Percentiles rank a stretch among this genome's conserved stretches.
phyloP scores from a whole-genome alignment of 2,113 vertebrate genomes.

The Chaenogobius annularis region DNA sequence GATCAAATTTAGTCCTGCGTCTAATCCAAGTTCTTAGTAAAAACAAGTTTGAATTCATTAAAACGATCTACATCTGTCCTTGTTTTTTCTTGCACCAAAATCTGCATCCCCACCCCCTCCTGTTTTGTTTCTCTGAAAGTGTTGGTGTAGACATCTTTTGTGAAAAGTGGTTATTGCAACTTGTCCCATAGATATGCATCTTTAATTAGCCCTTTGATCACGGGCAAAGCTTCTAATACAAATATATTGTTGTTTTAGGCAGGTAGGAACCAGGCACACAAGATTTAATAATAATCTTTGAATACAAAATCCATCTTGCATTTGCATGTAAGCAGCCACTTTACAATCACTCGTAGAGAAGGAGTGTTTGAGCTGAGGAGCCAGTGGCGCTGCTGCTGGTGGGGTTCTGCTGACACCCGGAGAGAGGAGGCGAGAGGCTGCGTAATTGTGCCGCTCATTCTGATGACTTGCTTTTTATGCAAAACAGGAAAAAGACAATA shows the following conservation, averaged over 20 bases:
- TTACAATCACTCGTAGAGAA: conserved; percentile 34
- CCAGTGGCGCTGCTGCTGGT: conserved; percentile 53
- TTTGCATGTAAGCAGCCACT: conserved; percentile 49
- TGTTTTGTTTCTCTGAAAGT: conserved; percentile 5
- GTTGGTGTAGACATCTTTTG: neutral
- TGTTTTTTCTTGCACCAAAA: neutral
- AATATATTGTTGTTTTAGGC: conserved; percentile 29
- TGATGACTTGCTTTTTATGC: conserved; percentile 80
- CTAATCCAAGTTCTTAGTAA: conserved; percentile 45
- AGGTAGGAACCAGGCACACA: conserved; percentile 32
- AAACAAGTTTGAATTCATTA: conserved; percentile 36
- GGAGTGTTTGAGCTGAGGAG: conserved; percentile 56
- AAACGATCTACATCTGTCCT: conserved; percentile 22
- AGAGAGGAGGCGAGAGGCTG: conserved; percentile 69
- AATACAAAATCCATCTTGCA: conserved; percentile 42
- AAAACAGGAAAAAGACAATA: conserved; percentile 82
- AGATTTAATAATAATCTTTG: conserved; percentile 24
- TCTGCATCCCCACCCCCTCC: neutral
- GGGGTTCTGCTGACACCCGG: conserved; percentile 69
- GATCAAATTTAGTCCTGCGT: conserved; percentile 26
- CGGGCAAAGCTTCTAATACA: conserved; percentile 22
- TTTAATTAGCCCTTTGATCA: conserved; percentile 24
- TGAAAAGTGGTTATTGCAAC: conserved; percentile 10
- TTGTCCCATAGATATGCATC: neutral
- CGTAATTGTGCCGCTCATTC: conserved; percentile 79